These are phyloP conservation scores for Rousettus madagascariensis DNA, from an alignment of 2,797 vertebrate genomes.

Conservation along the genomic window DNA sequence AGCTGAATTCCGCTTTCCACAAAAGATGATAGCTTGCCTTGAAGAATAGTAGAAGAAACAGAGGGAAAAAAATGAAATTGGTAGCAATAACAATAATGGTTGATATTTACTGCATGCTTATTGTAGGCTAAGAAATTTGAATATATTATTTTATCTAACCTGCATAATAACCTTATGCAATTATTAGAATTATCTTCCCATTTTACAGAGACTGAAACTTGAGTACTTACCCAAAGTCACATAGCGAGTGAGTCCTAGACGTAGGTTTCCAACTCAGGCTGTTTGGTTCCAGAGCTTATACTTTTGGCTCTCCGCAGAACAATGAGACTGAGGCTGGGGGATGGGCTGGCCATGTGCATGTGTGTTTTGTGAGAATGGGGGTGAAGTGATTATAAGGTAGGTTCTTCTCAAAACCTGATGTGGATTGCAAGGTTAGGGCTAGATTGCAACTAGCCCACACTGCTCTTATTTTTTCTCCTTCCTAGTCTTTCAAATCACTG, in stretches of 20 bases:
- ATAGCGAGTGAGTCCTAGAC: neutral
- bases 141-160: neutral
- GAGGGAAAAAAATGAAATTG: neutral
- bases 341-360: neutral
- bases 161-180: neutral
- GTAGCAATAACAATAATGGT: neutral
- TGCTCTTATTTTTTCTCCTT: neutral
- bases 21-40: slow-evolving; percentile 53
- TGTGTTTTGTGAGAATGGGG: neutral
- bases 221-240: neutral
- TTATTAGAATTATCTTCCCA: neutral
- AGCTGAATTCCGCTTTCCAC: slow-evolving; percentile 45
- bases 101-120: neutral
- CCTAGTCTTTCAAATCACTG: slow-evolving; percentile 30
- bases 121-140: neutral
- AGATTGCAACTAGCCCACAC: neutral
- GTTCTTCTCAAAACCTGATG: neutral
- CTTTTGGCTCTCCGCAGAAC: neutral
- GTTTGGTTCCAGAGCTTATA: neutral
- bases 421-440: neutral
- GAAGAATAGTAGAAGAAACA: neutral
- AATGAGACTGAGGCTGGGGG: neutral
- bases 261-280: neutral
- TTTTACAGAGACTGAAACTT: neutral
- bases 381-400: neutral